Conservation (phyloP, 2,113 vertebrate genomes). For the Delphinus delphis region DNA sequence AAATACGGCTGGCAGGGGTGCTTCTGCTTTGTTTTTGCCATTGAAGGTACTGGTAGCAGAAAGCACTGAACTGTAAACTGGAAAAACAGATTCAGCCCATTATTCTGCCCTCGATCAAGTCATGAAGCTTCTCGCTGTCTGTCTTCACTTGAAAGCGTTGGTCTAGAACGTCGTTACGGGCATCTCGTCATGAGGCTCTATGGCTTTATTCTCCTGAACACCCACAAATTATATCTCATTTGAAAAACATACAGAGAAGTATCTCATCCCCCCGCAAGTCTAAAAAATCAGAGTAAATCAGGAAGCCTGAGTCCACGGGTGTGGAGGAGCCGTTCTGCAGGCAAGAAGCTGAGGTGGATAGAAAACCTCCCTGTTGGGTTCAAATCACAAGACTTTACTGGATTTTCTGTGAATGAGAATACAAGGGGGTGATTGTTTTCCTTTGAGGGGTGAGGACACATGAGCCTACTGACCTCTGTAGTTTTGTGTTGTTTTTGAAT, state of each 20-base stretch:
- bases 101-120: neutral
- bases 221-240: neutral
- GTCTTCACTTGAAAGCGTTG: fast-evolving
- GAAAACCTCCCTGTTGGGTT: fast-evolving
- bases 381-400: fast-evolving
- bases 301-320: fast-evolving
- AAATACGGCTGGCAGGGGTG: fast-evolving
- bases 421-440: neutral
- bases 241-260: neutral
- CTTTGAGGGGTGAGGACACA: neutral
- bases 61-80: neutral
- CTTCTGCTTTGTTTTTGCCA: neutral
- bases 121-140: fast-evolving
- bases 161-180: fast-evolving
- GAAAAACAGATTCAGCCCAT: neutral
- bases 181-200: neutral
- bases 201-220: neutral
- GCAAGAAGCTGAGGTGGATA: fast-evolving
- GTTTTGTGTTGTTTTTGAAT: no score
- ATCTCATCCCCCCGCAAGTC: neutral
- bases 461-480: fast-evolving
- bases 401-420: neutral
- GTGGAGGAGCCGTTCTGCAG: fast-evolving
- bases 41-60: neutral
- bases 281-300: neutral